Evolutionary conservation across 2,113 vertebrate genomes (phyloP).

Genomic region (Prunella himalayana): DNA sequence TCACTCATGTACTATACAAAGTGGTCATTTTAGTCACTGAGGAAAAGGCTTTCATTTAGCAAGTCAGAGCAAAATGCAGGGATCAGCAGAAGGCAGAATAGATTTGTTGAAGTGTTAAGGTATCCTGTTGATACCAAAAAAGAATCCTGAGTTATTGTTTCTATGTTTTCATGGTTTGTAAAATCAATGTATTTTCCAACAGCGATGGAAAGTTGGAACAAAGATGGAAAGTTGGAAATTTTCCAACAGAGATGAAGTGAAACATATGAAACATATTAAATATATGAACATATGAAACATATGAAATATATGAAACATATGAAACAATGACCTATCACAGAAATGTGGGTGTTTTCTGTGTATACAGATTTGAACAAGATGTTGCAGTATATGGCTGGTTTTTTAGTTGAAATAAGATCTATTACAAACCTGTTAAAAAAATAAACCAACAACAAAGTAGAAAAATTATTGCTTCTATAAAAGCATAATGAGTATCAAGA

Average conservation of each 20-base stretch:
- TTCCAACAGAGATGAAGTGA: not conserved
- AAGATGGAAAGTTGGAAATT: not conserved
- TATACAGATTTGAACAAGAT: not conserved
- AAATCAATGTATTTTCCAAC: conserved; percentile 2
- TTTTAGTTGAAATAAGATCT: not conserved
- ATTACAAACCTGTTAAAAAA: not conserved
- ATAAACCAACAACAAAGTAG: not conserved
- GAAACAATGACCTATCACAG: not conserved
- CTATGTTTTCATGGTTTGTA: not conserved
- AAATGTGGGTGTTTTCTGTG: not conserved
- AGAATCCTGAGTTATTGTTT: conserved; percentile 10
- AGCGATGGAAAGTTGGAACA: not conserved
- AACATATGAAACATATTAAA: no score
- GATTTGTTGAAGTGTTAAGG: not conserved
- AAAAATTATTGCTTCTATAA: not conserved
- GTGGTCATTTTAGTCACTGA: conserved; percentile 31
- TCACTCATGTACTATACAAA: conserved; percentile 29
- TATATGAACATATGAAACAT: no score
- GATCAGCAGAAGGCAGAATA: conserved; percentile 29
- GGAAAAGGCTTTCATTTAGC: conserved; percentile 37
- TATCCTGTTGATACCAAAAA: conserved; percentile 16
- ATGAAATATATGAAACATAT: not conserved
- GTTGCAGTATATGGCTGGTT: not conserved
- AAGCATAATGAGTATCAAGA: not conserved
- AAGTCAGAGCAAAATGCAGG: conserved; percentile 4